Base-by-base conservation (phyloP, 2,113 vertebrate species). In the Rhinichthys klamathensis region DNA sequence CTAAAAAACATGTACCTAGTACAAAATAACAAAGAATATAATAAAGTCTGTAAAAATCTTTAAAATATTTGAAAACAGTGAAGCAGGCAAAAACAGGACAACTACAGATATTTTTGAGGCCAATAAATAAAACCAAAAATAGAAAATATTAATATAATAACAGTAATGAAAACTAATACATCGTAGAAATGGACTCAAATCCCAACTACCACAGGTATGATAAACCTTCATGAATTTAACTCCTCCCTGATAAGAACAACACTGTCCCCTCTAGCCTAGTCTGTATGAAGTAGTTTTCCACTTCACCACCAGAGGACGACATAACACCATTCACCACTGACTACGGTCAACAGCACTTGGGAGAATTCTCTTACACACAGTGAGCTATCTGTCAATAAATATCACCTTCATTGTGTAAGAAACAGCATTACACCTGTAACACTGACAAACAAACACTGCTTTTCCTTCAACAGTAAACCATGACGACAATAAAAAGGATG, bases 21-120 rank as follows among this genome's bases (percentile, higher is more conserved):
- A 92, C 90, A 93, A 92, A 93, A 87, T 88, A 92, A 94, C 92
- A 94, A 91, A 91, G 80, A 80, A 63, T 81, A 27, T 80, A 89
- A 90, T 84, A 90, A 88, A 89, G 90, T 75, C 69, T 80, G 70
- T 87, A 77, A 86, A 89, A 87, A 90, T 85, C 51, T 79, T 78
- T 75, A 12, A 72, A 73, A 90, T 82, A 77, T 73, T 46, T 80
- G 65, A 90, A 69, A 56, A 86, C 63, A 86, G 84, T 38, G 30
- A 87, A 82, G 85, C 81, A 90, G 51, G 90, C 60, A 82, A 16
- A 41, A 49, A 74, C 21, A 44, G 44, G 41, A 74, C 41, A 23
- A 35, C 51, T 38, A 79, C 51, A 79, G 49, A 78, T 78, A 78
- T 90, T 87, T 38, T 91, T 91, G 89, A 90, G 91, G 90, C 89